Evolutionary conservation across 1,140 invertebrate genomes (phyloP).

Genomic region (Thrips palmi): DNA sequence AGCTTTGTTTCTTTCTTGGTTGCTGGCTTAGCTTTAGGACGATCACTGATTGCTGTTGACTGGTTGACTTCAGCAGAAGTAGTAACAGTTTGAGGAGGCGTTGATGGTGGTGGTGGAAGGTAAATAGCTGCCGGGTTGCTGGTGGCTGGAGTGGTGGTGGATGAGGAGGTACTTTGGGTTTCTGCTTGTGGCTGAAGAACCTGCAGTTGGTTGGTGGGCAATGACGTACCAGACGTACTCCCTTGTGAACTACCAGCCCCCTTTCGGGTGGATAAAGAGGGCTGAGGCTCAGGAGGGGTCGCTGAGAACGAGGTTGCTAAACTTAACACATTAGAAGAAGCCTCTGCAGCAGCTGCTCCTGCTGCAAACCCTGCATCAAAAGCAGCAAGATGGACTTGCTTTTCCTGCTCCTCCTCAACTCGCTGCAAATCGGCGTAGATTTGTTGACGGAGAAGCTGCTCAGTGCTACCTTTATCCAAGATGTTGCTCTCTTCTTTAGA

Average conservation of each 20-base stretch:
- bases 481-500: constrained; percentile 25
- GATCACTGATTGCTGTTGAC: constrained; percentile 56
- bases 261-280: too few species aligned
- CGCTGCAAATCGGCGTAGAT: constrained; percentile 7
- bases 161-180: constrained; percentile 11
- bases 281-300: too few species aligned
- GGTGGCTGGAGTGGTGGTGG: constrained; percentile 15
- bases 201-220: neutral
- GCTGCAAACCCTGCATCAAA: too few species aligned
- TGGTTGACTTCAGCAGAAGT: constrained; percentile 27
- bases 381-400: too few species aligned
- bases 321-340: too few species aligned
- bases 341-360: too few species aligned
- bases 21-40: constrained; percentile 58
- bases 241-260: constrained; percentile 52
- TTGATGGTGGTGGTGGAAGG: constrained; percentile 17
- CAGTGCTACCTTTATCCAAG: constrained; percentile 25
- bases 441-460: constrained; percentile 12
- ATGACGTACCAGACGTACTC: too few species aligned
- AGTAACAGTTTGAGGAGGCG: constrained; percentile 16
- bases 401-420: constrained; percentile 21
- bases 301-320: too few species aligned
- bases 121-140: constrained; percentile 19
- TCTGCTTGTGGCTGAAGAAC: neutral
- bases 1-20: constrained; percentile 53